A percentile compares a stretch with the other conserved stretches of the same genome.
Conservation (phyloP, 2,113 vertebrate genomes). For the Fukomys damarensis region DNA sequence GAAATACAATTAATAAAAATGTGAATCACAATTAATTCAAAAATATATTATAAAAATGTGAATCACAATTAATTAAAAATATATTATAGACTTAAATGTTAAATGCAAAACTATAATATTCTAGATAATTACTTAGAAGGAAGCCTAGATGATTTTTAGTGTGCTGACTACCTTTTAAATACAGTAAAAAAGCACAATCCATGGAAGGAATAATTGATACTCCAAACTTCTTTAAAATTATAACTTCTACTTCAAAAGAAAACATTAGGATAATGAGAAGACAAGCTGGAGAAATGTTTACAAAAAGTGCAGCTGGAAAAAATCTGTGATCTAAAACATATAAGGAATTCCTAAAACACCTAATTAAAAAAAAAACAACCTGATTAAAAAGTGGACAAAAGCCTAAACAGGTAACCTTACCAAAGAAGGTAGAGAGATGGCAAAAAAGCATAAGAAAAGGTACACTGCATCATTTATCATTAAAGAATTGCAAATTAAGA, state of each 20-base stretch:
- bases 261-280: conserved; percentile 20
- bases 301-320: not conserved
- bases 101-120: not conserved
- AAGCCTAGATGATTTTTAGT: not conserved
- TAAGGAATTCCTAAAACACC: not conserved
- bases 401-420: not conserved
- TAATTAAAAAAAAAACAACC: not conserved
- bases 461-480: not conserved
- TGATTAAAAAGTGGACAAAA: not conserved
- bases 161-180: not conserved
- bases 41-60: not conserved
- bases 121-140: not conserved
- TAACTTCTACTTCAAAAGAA: not conserved
- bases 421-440: not conserved
- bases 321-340: not conserved
- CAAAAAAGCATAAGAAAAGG: not conserved
- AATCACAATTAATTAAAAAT: conserved; percentile 22
- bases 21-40: not conserved
- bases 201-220: not conserved
- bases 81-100: not conserved
- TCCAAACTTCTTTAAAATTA: not conserved
- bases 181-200: not conserved
- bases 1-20: too few species aligned
- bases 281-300: not conserved
- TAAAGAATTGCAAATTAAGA: not conserved